These are phyloP conservation scores for Tetramorium simillimum DNA, from an alignment of 1,140 invertebrate genomes.

Conservation along the genomic window DNA sequence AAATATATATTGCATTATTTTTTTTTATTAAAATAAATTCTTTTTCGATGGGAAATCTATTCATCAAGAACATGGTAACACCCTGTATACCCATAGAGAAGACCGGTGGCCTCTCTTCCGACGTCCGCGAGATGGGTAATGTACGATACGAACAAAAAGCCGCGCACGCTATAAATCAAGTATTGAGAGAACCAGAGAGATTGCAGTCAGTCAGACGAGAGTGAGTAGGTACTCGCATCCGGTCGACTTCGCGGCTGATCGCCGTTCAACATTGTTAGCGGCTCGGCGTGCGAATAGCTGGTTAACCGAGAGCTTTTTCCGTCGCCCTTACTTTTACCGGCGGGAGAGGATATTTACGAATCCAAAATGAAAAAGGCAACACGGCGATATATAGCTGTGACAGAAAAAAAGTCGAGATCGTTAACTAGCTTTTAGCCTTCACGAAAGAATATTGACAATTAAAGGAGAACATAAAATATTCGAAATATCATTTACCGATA, in stretches of 20 bases:
- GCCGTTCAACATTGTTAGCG: slow-evolving; percentile 49
- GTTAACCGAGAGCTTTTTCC: slow-evolving; percentile 31
- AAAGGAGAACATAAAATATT: slow-evolving; percentile 18
- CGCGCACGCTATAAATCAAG: slow-evolving; percentile 53
- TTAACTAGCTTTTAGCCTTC: background rate
- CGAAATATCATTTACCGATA: background rate
- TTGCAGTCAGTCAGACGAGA: slow-evolving; percentile 54
- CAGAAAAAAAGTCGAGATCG: background rate
- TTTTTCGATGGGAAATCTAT: background rate
- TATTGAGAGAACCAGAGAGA: slow-evolving; percentile 53
- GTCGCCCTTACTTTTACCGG: slow-evolving; percentile 17
- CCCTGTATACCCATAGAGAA: slow-evolving; percentile 40
- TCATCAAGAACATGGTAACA: background rate
- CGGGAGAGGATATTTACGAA: slow-evolving; percentile 4
- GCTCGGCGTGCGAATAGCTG: slow-evolving; percentile 20
- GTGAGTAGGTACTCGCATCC: slow-evolving; percentile 32
- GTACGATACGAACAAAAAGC: slow-evolving; percentile 54
- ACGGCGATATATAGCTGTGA: too few species aligned
- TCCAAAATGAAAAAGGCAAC: background rate
- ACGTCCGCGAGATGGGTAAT: slow-evolving; percentile 55
- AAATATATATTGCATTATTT: background rate
- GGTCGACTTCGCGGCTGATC: slow-evolving; percentile 40
- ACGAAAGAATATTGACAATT: background rate
- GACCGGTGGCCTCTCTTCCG: slow-evolving; percentile 55
- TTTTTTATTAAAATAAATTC: background rate